phyloP scores from a whole-genome alignment of 1,140 invertebrate genomes.

The Solen grandis region DNA sequence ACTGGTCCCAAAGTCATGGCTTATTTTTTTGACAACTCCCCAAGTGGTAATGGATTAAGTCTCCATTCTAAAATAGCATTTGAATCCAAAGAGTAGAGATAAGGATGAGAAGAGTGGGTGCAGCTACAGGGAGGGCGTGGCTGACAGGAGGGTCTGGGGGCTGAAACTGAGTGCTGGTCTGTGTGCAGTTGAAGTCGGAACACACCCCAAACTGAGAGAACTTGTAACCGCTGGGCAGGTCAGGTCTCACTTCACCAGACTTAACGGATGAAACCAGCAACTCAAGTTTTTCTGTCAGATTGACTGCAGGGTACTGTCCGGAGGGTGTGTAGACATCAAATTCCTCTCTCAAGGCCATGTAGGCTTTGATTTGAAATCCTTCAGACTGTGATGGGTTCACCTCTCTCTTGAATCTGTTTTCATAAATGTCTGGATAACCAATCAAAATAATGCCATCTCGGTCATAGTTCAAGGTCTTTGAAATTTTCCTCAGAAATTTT shows the following conservation, averaged over 20 bases:
- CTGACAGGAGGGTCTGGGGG: no score
- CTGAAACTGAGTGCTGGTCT: neutral
- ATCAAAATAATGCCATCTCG: neutral
- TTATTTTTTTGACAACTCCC: no score
- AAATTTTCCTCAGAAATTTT: neutral
- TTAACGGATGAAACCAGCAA: neutral
- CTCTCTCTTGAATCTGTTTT: neutral
- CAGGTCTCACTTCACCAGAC: slow-evolving; percentile 5
- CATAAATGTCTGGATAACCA: neutral
- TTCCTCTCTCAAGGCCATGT: neutral
- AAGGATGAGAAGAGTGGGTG: no score
- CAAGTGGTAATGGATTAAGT: no score
- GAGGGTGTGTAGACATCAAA: slow-evolving; percentile 14
- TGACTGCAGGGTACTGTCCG: neutral
- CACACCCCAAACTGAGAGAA: slow-evolving; percentile 2
- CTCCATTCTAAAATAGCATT: no score
- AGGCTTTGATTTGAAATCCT: neutral
- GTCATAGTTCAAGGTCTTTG: neutral
- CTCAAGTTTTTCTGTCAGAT: neutral
- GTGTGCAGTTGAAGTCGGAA: slow-evolving; percentile 3
- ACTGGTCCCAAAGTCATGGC: no score
- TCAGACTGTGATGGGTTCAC: neutral
- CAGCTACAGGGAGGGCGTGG: no score
- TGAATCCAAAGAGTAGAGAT: no score
- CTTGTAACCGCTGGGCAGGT: neutral